Evolutionary conservation across 2,888 invertebrate genomes (phyloP).

Genomic region (Crioceris asparagi): DNA sequence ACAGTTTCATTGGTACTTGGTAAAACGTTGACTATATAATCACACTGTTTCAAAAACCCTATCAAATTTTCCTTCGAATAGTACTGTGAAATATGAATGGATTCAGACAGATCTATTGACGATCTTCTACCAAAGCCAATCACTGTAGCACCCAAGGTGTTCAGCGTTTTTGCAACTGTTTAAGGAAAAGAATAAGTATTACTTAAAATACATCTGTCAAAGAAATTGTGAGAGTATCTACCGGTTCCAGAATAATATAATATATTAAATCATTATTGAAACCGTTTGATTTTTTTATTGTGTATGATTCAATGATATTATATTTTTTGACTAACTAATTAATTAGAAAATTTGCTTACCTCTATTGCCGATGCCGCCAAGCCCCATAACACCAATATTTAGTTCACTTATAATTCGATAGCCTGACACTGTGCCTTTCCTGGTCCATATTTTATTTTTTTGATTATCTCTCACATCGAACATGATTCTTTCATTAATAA

Average conservation of each 20-base stretch:
- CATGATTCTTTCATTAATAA: slow-evolving; percentile 39
- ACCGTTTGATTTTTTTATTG: too few relatives aligned
- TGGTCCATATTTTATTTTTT: slow-evolving; percentile 28
- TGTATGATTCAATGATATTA: too few relatives aligned
- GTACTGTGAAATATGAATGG: slow-evolving; percentile 25
- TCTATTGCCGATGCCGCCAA: slow-evolving; percentile 44
- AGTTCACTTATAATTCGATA: slow-evolving; percentile 39
- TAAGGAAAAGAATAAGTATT: too few relatives aligned
- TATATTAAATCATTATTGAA: too few relatives aligned
- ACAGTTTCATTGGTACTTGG: slow-evolving; percentile 42
- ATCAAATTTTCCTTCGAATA: slow-evolving; percentile 29
- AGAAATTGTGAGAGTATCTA: too few relatives aligned
- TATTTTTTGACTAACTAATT: too few relatives aligned
- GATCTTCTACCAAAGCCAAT: slow-evolving; percentile 23
- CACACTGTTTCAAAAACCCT: slow-evolving; percentile 38
- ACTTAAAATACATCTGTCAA: too few relatives aligned
- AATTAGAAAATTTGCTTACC: too few relatives aligned
- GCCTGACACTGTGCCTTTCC: slow-evolving; percentile 29
- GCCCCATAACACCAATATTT: slow-evolving; percentile 43
- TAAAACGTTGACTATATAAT: slow-evolving; percentile 45
- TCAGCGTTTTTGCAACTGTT: slow-evolving; percentile 39
- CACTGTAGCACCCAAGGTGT: slow-evolving; percentile 37
- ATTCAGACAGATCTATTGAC: slow-evolving; percentile 14
- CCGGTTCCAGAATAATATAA: too few relatives aligned
- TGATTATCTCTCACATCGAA: slow-evolving; percentile 24